These are phyloP conservation scores for Harpalus rubripes DNA, from an alignment of 2,888 invertebrate genomes.

Conservation along the genomic window DNA sequence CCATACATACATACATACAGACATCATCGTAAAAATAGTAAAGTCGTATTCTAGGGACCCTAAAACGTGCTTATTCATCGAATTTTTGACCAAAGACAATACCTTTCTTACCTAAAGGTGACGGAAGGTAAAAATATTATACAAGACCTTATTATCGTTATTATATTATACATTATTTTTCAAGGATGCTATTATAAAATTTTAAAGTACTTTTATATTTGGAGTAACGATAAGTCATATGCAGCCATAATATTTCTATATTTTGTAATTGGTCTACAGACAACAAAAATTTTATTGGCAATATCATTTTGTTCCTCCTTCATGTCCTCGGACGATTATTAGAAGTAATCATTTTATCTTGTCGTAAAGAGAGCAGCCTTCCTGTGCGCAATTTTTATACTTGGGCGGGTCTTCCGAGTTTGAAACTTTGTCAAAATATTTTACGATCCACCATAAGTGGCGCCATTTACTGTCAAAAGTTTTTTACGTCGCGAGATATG, in stretches of 20 bases:
- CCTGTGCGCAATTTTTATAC: constrained; percentile 42
- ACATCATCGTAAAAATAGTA: too few species aligned
- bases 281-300: constrained; percentile 24
- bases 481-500: constrained; percentile 56
- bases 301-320: not conserved
- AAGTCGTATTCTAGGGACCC: too few species aligned
- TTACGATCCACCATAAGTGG: constrained; percentile 61
- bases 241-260: not conserved
- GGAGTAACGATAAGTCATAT: too few species aligned
- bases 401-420: constrained; percentile 23
- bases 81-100: too few species aligned
- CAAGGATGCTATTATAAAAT: too few species aligned
- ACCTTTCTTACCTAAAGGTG: too few species aligned
- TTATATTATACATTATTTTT: too few species aligned
- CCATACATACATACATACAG: too few species aligned
- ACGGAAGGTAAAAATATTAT: too few species aligned
- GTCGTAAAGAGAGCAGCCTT: constrained; percentile 24
- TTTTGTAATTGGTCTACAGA: not conserved
- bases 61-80: too few species aligned
- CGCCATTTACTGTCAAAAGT: constrained; percentile 60
- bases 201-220: too few species aligned
- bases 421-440: constrained; percentile 63
- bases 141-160: too few species aligned
- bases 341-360: constrained; percentile 43
- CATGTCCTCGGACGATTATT: constrained; percentile 4